Conservation (phyloP, 2,888 invertebrate genomes). For the Hybos culiciformis region DNA sequence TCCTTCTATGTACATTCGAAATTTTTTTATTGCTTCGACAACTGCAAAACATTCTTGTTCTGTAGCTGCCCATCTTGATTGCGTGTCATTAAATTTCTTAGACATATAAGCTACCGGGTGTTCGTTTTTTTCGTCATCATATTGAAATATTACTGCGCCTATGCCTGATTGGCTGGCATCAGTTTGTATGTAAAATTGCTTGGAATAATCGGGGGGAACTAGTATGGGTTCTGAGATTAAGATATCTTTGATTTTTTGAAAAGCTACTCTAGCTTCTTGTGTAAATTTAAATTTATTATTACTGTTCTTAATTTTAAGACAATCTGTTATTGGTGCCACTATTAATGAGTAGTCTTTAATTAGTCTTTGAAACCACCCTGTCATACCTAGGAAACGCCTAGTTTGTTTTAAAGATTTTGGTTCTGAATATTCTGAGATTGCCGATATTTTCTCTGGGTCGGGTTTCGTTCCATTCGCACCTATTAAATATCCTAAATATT, state of each 20-base stretch:
- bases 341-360: conserved; percentile 4
- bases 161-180: conserved; percentile 9
- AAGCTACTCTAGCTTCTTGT: neutral
- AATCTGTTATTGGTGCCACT: conserved; percentile 11
- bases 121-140: neutral
- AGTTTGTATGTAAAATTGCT: conserved; percentile 8
- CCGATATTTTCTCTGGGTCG: too few relatives aligned
- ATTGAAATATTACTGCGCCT: conserved; percentile 8
- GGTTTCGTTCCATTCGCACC: too few relatives aligned
- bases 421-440: too few relatives aligned
- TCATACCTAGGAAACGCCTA: too few relatives aligned
- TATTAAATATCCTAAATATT: too few relatives aligned
- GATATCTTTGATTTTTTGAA: conserved; percentile 5
- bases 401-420: too few relatives aligned
- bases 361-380: too few relatives aligned
- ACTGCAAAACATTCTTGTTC: conserved; percentile 19
- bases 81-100: neutral
- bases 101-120: neutral
- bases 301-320: conserved; percentile 5
- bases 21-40: conserved; percentile 18
- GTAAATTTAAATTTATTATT: conserved; percentile 3
- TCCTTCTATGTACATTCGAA: conserved; percentile 17
- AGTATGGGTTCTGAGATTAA: conserved; percentile 10
- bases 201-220: conserved; percentile 7
- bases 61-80: conserved; percentile 18